Conservation (phyloP, 2,888 invertebrate genomes). For the Zele albiditarsus region DNA sequence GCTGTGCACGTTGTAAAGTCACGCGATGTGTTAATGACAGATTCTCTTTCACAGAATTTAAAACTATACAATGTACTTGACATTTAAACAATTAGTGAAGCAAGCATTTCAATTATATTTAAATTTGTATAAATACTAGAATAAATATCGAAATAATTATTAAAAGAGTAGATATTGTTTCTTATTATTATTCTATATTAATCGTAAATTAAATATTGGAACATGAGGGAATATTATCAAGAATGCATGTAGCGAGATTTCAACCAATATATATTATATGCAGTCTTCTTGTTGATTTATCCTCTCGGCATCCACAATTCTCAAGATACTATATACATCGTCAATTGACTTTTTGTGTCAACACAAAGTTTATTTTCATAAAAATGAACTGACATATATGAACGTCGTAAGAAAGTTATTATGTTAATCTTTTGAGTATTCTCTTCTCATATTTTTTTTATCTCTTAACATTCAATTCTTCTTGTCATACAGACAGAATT, state of each 20-base stretch:
- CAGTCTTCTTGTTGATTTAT: neutral
- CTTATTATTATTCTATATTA: no score
- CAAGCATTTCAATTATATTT: no score
- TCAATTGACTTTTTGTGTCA: neutral
- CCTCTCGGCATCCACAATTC: neutral
- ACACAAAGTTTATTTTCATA: neutral
- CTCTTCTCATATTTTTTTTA: neutral
- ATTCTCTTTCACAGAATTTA: no score
- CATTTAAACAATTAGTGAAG: no score
- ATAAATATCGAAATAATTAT: neutral
- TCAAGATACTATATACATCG: neutral
- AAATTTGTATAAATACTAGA: no score
- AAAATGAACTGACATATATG: conserved; percentile 1
- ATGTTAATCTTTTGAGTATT: neutral
- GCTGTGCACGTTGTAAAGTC: no score
- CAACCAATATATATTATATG: neutral
- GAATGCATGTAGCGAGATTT: neutral
- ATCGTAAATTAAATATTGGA: no score
- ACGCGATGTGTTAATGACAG: no score
- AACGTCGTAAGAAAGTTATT: neutral
- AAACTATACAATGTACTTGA: no score
- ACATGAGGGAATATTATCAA: neutral
- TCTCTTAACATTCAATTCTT: neutral
- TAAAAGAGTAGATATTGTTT: neutral
- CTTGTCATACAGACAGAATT: neutral